Conservation (phyloP, 2,797 vertebrate genomes). For the Leptatherina wallacei region DNA sequence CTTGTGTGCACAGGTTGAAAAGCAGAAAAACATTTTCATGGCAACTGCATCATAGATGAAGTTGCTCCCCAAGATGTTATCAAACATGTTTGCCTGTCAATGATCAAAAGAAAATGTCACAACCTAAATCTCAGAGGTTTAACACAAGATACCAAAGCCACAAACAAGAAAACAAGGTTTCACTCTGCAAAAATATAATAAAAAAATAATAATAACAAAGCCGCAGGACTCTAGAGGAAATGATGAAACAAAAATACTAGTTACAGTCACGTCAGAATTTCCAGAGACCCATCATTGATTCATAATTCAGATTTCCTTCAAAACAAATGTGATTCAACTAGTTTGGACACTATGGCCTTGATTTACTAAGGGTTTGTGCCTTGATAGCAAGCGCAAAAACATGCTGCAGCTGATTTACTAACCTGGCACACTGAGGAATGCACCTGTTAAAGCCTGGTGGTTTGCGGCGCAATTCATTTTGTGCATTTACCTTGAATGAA, state of each 20-base stretch:
- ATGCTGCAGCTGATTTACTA: too few relatives aligned
- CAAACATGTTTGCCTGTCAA: background rate
- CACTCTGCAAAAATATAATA: background rate
- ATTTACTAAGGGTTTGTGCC: too few relatives aligned
- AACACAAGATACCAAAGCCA: background rate
- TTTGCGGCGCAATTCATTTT: too few relatives aligned
- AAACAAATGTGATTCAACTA: background rate
- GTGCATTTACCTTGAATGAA: too few relatives aligned
- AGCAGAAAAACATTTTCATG: background rate
- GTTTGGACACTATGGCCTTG: too few relatives aligned
- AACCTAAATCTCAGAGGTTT: slow-evolving; percentile 2
- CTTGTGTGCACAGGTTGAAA: too few relatives aligned
- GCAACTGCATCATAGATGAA: background rate
- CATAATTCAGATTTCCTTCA: background rate
- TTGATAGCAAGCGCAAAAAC: too few relatives aligned
- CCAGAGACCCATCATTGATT: background rate
- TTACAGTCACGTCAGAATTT: background rate
- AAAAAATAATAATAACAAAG: too few relatives aligned
- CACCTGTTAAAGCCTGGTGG: too few relatives aligned
- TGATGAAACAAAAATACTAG: background rate
- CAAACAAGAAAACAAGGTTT: background rate
- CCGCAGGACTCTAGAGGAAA: background rate
- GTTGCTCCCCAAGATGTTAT: background rate
- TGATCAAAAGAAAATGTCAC: slow-evolving; percentile 1
- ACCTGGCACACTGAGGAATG: too few relatives aligned